Evolutionary conservation across 2,113 vertebrate genomes (phyloP), one percentile per base, ranked within the genome.

Genomic region (Caretta caretta): DNA sequence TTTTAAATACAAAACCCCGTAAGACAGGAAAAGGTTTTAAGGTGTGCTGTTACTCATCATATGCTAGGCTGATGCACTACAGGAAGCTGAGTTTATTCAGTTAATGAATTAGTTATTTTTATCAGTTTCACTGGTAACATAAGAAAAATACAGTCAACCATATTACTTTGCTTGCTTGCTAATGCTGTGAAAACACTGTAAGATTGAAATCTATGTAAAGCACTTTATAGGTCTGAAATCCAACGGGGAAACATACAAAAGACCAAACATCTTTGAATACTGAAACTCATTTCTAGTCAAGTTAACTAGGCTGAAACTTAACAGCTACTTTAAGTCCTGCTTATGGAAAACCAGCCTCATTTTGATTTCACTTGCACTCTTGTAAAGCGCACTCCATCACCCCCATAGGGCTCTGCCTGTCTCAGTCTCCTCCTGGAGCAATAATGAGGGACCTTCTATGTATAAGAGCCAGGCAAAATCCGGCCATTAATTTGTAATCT

Each of bases 241-340:
- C 24, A 46, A 12, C 7, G 46, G 12, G 10, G 19, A 90, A 95
- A 90, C 2, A 59, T 14, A 50, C 75, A 50, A 80, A 35, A 85
- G 50, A 84, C 51, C 78, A 80, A 75, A 72, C 35, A 69, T 8
- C 38, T 95, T 31, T 78, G 81, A 94, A 84, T 78, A 83, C 31
- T 80, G 87, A 50, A 89, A 97, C 88, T 92, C 0, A 88, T 95
- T 95, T 95, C 87, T 88, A 94, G 11, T 10, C 16, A 87, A 94
- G 84, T 93, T 93, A 96, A 93, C 93, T 35, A 84, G 89, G 65
- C 87, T 96, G 92, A 95, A 96, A 91, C n/a, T 78, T 50, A 94
- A 90, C 87, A 92, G 53, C 72, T 95, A 90, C 90, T 95, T 92
- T 81, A 62, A 17, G 84, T 85, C 53, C 38, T 56, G 80, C 49